Evolutionary conservation across 2,888 invertebrate genomes (phyloP).

Genomic region (Brachypalpus laphriformis): DNA sequence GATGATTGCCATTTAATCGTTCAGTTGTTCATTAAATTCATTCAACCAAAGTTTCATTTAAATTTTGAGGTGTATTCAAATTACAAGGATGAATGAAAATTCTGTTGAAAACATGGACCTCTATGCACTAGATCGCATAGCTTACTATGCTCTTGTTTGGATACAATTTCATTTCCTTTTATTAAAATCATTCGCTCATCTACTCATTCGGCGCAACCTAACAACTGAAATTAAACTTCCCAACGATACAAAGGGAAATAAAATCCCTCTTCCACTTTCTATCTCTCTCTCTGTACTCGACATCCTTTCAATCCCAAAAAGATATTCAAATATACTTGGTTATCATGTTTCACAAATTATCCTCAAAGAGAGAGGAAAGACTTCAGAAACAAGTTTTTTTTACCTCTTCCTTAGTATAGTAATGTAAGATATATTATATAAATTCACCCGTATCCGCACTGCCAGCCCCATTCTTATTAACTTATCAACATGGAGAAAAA

Average conservation of each 20-base stretch:
- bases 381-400: slow-evolving; percentile 26
- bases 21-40: no score
- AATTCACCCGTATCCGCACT: slow-evolving; percentile 10
- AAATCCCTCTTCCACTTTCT: not conserved
- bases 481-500: slow-evolving; percentile 46
- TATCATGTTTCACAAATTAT: slow-evolving; percentile 40
- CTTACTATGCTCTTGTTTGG: no score
- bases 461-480: slow-evolving; percentile 31
- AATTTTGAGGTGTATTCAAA: not conserved
- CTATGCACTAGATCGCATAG: no score
- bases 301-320: slow-evolving; percentile 4
- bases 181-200: slow-evolving; percentile 2
- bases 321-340: slow-evolving; percentile 15
- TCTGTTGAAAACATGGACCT: not conserved
- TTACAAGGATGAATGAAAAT: not conserved
- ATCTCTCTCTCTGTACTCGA: not conserved
- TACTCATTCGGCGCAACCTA: not conserved
- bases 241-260: not conserved
- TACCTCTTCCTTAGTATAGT: not conserved
- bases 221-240: slow-evolving; percentile 18
- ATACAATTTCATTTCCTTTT: slow-evolving; percentile 20
- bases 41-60: not conserved
- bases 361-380: not conserved
- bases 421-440: not conserved
- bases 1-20: no score